Evolutionary conservation across 2,113 vertebrate species (phyloP).

Genomic region (Hippocampus abdominalis): DNA sequence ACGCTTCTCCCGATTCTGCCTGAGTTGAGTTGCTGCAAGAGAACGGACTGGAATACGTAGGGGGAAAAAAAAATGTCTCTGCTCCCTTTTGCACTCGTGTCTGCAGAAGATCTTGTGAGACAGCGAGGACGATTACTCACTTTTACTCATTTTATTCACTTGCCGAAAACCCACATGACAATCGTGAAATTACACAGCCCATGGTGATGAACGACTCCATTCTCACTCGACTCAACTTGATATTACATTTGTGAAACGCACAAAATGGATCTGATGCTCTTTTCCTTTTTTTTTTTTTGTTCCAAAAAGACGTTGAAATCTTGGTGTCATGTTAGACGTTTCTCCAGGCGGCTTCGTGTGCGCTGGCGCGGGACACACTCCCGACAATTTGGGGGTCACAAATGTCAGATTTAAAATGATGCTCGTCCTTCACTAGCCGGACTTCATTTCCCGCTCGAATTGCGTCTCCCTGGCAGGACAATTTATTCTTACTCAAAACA

Average conservation of each 20-base stretch:
- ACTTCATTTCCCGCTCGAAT: too few species aligned
- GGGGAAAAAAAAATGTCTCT: slow-evolving; percentile 33
- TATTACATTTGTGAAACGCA: slow-evolving; percentile 34
- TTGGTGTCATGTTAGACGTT: neutral
- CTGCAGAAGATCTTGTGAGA: slow-evolving; percentile 36
- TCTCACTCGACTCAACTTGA: slow-evolving; percentile 23
- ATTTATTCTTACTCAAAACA: neutral
- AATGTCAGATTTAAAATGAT: too few species aligned
- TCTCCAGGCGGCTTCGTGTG: neutral
- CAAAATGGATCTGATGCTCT: slow-evolving; percentile 23
- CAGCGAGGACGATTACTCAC: slow-evolving; percentile 45
- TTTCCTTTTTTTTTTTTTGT: neutral
- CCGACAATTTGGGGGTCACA: neutral
- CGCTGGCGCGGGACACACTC: neutral
- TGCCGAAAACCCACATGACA: slow-evolving; percentile 27
- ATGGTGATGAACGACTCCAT: slow-evolving; percentile 53
- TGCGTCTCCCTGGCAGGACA: neutral
- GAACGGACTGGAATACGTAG: slow-evolving; percentile 24
- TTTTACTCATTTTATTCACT: slow-evolving; percentile 38
- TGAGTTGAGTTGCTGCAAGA: slow-evolving; percentile 5
- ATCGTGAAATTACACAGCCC: slow-evolving; percentile 44
- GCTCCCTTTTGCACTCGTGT: neutral
- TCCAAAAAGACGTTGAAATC: neutral
- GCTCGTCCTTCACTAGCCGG: too few species aligned
- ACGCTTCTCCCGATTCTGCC: neutral